These are phyloP conservation scores for Lasioglossum leucozonium DNA, from an alignment of 2,888 invertebrate species.

Conservation along the genomic window DNA sequence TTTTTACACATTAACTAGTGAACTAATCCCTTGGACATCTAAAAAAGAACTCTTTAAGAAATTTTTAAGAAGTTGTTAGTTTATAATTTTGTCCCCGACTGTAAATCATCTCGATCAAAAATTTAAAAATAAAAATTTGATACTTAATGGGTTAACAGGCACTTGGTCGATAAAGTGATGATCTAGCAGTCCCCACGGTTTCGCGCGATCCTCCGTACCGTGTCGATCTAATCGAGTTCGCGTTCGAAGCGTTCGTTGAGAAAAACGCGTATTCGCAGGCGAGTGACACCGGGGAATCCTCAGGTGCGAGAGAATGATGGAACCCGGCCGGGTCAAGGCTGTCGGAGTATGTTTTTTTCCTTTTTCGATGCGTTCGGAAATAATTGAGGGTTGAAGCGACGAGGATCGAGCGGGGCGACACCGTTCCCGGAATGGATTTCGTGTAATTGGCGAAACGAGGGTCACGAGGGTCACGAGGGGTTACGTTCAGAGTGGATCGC, in stretches of 20 bases:
- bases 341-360: background rate
- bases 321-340: background rate
- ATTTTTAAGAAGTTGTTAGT: background rate
- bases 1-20: background rate
- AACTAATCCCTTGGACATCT: too few species aligned
- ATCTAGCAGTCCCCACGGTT: too few species aligned
- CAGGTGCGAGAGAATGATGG: background rate
- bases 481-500: slow-evolving; percentile 18
- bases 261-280: background rate
- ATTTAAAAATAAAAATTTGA: background rate
- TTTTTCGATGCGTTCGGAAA: background rate
- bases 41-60: too few species aligned
- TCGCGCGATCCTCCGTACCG: too few species aligned
- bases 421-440: background rate
- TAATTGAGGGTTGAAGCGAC: background rate
- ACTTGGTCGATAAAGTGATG: too few species aligned
- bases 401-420: background rate
- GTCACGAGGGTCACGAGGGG: background rate
- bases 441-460: slow-evolving; percentile 4
- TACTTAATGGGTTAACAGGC: background rate
- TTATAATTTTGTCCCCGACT: background rate
- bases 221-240: background rate
- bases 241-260: background rate
- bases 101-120: background rate
- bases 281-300: background rate